Evolutionary conservation across 1,140 invertebrate species (phyloP), one percentile per base, ranked within the genome.

Genomic region (Aphidius ervi): DNA sequence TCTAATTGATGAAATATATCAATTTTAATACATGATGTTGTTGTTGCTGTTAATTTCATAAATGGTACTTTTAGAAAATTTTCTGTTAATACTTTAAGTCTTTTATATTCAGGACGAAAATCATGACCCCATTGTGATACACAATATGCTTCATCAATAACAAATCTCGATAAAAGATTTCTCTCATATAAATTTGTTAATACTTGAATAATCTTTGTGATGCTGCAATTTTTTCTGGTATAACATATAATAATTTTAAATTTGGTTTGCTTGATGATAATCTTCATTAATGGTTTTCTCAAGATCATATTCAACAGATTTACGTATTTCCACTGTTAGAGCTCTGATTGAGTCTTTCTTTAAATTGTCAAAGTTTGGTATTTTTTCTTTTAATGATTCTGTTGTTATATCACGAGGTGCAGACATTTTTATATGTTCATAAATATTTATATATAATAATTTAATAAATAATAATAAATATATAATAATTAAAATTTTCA

Each of bases 121-220:
- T 98, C 95, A 79, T 99, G 96, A 1, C 96, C 96, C 95, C 95
- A 99, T 69, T 98, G 90, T 71, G 93, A 96, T 0, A 98, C 94
- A 82, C 96, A 99, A 77, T 99, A 96, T 9, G 95, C 96, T 83
- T 99, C 97, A 82, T 99, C 97, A 9, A 99, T 90, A n/a, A 88
- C 84, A 68, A 88, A 87, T 63, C 84, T 80, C 40, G 81, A 74
- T 3, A 88, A 73, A 42, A 84, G 77, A 31, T 70, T 71, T 58
- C 82, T 72, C 3, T 81, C 71, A 68, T 86, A 83, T 7, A 86
- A 72, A 41, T 72, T 75, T 60, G 79, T 78, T n/a, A 88, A 68
- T 67, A 75, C 70, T 20, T 76, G 81, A 72, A 85, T 83, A 52
- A 90, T 65, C 84, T 86, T 63, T 82, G 74, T 0, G 87, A 94